A percentile compares a stretch with the other conserved stretches of the same genome.
phyloP scores from a whole-genome alignment of 2,113 vertebrate species.

The Lycaon pictus region DNA sequence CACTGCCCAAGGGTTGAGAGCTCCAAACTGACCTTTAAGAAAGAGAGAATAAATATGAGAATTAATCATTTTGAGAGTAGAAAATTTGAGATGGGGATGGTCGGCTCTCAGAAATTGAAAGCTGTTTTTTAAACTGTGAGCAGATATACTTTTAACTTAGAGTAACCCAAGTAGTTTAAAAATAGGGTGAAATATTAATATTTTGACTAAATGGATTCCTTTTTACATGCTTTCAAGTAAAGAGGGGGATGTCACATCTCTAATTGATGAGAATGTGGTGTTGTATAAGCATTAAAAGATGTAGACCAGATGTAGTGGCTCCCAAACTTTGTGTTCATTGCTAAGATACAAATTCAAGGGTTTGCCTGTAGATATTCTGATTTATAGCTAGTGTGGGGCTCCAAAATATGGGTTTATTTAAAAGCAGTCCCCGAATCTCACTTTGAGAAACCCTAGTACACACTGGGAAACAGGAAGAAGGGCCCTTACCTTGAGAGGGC shows the following conservation, averaged over 20 bases:
- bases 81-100: neutral
- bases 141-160: neutral
- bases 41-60: conserved; percentile 7
- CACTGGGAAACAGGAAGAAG: neutral
- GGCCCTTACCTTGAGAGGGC: neutral
- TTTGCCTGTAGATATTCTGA: neutral
- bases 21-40: neutral
- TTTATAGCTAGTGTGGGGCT: neutral
- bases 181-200: neutral
- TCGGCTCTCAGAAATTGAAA: neutral
- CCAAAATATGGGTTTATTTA: neutral
- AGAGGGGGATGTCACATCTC: neutral
- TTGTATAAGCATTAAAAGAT: neutral
- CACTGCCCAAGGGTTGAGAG: neutral
- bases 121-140: neutral
- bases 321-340: neutral
- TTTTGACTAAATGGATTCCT: neutral
- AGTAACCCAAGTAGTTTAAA: neutral
- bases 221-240: conserved; percentile 17
- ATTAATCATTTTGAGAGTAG: neutral
- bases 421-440: neutral
- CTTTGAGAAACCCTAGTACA: neutral
- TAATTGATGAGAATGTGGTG: neutral
- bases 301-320: neutral
- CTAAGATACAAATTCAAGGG: neutral